Evolutionary conservation across 1,140 invertebrate genomes (phyloP).

Genomic region (Eriosoma lanigerum): DNA sequence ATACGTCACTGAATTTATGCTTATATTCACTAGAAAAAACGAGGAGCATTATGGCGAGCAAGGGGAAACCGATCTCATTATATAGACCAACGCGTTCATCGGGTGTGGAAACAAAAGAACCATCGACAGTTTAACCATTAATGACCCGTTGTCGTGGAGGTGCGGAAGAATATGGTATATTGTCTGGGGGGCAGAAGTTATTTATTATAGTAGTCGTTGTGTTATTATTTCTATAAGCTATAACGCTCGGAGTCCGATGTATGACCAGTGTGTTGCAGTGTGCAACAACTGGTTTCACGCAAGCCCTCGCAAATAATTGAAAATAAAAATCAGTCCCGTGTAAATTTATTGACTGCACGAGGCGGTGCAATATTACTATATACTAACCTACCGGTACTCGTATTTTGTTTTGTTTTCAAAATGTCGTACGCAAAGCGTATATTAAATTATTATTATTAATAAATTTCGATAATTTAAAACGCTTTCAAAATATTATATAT

Average conservation of each 20-base stretch:
- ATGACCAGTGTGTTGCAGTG: too few species aligned
- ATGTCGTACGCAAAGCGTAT: too few species aligned
- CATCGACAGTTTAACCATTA: not conserved
- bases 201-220: constrained; percentile 6
- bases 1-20: too few species aligned
- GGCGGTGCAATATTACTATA: not conserved
- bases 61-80: constrained; percentile 25
- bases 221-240: not conserved
- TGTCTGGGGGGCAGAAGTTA: constrained; percentile 15
- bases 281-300: constrained; percentile 20
- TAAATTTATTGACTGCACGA: not conserved
- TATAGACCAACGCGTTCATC: not conserved
- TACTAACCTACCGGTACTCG: too few species aligned
- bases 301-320: constrained; percentile 2
- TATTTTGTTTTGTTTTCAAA: too few species aligned
- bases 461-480: too few species aligned
- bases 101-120: constrained; percentile 22
- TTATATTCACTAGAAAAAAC: too few species aligned
- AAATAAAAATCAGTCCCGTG: not conserved
- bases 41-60: too few species aligned
- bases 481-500: too few species aligned
- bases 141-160: not conserved
- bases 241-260: not conserved
- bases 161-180: constrained; percentile 30
- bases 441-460: too few species aligned